Evolutionary conservation across 2,797 vertebrate genomes (phyloP), one percentile per base, ranked within the genome.

Genomic region (Acanthurus lineatus): DNA sequence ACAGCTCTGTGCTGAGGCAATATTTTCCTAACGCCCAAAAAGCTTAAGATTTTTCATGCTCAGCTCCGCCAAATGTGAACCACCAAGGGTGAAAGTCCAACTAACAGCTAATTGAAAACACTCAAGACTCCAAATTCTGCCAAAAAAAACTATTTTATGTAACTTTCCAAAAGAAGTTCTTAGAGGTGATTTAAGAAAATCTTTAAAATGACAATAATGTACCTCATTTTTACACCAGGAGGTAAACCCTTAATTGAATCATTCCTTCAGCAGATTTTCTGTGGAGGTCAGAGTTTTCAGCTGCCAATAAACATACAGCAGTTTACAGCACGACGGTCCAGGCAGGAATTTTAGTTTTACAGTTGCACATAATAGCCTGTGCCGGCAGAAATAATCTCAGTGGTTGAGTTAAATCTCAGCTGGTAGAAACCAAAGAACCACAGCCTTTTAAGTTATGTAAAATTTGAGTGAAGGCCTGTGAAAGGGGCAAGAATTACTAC

Each of bases 41-140:
- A 73, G 69, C 73, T 82, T 51, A 72, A 83, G 75, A 79, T 56
- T 83, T 75, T 81, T 22, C 60, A 62, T 0, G 14, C 58, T 48
- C 60, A 4, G 38, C 78, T 73, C 60, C 72, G 69, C 60, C 67
- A 59, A 44, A 59, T 49, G 15, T 11, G 20, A 74, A 69, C 71
- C 69, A 79, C 79, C 71, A 22, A 60, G 60, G 67, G 61, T 38
- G 72, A 84, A 82, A 59, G 58, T 48, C 59, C 87, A 56, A 74
- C 62, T 66, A 57, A 69, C 38, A 53, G 65, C 59, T 84, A 91
- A 91, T 90, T 89, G 85, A 75, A 87, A 89, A 83, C 86, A 92
- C 16, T 5, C 88, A 62, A 16, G 52, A 49, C 35, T 77, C 44
- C 9, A 22, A 73, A 66, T 52, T 28, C 60, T 45, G 71, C 62